Percentiles rank a stretch among this genome's conserved stretches.
phyloP scores from a whole-genome alignment of 2,888 invertebrate genomes.

The Strigamia transsilvanica region DNA sequence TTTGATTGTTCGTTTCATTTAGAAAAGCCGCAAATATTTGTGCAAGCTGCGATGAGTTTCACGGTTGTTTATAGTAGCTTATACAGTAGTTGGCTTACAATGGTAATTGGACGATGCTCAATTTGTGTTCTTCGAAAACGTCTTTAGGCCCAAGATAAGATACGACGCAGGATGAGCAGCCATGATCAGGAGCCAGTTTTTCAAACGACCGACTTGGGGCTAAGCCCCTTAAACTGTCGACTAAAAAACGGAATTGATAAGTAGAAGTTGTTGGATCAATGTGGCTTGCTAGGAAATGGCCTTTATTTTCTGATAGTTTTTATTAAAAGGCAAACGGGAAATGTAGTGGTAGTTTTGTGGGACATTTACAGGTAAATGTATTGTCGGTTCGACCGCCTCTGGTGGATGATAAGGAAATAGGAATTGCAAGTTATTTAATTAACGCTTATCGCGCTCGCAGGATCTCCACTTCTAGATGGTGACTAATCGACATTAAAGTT shows the following conservation, averaged over 20 bases:
- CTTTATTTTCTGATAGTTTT: not conserved
- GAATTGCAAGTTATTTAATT: not conserved
- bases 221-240: conserved; percentile 26
- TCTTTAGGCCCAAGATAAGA: not conserved
- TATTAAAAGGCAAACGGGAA: not conserved
- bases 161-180: not conserved
- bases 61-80: too few species aligned
- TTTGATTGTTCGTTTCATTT: too few species aligned
- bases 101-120: conserved; percentile 6
- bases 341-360: not conserved
- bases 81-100: not conserved
- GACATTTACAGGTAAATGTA: not conserved
- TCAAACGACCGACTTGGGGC: conserved; percentile 17
- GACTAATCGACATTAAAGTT: too few species aligned
- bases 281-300: not conserved
- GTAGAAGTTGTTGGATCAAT: conserved; percentile 23
- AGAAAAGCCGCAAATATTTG: too few species aligned
- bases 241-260: conserved; percentile 7
- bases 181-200: not conserved
- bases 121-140: not conserved
- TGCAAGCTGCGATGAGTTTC: too few species aligned
- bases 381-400: not conserved
- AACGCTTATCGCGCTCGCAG: not conserved
- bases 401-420: conserved; percentile 1
- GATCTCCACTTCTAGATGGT: too few species aligned